Percentiles rank a stretch among this genome's conserved stretches.
phyloP scores from a whole-genome alignment of 1,140 invertebrate genomes.

The Yoshiicerus persimilis region DNA sequence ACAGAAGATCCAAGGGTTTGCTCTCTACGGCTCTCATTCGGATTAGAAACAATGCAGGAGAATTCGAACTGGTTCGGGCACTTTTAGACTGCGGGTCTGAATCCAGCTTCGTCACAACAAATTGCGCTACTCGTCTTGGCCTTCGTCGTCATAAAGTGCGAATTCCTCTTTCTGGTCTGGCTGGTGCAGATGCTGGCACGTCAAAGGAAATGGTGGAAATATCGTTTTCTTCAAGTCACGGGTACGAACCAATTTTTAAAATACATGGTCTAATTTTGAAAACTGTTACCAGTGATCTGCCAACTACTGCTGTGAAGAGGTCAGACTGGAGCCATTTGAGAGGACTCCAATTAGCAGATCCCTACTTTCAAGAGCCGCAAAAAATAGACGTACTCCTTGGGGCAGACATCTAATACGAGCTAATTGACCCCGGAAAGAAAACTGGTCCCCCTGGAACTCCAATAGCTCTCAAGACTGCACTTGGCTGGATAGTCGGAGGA shows the following conservation, averaged over 20 bases:
- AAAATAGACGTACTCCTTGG: not conserved
- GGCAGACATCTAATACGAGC: not conserved
- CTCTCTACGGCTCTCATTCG: not conserved
- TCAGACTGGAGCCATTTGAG: not conserved
- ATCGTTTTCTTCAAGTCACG: not conserved
- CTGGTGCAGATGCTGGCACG: not conserved
- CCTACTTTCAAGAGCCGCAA: not conserved
- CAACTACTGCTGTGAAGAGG: not conserved
- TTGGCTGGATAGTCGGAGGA: not conserved
- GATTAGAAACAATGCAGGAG: not conserved
- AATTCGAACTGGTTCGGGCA: not conserved
- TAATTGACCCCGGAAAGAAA: not conserved
- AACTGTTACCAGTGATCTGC: not conserved
- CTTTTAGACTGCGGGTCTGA: not conserved
- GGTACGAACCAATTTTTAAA: not conserved
- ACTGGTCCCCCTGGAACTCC: not conserved
- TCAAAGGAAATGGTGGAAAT: not conserved
- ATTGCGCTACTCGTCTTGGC: not conserved
- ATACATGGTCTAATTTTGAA: not conserved
- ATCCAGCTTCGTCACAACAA: not conserved
- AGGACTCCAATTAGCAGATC: not conserved
- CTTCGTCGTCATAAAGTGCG: not conserved
- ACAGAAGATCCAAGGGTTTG: not conserved
- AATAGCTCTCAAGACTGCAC: not conserved
- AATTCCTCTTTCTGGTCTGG: not conserved